phyloP scores from a whole-genome alignment of 2,888 invertebrate genomes.

The Trisateles emortualis region DNA sequence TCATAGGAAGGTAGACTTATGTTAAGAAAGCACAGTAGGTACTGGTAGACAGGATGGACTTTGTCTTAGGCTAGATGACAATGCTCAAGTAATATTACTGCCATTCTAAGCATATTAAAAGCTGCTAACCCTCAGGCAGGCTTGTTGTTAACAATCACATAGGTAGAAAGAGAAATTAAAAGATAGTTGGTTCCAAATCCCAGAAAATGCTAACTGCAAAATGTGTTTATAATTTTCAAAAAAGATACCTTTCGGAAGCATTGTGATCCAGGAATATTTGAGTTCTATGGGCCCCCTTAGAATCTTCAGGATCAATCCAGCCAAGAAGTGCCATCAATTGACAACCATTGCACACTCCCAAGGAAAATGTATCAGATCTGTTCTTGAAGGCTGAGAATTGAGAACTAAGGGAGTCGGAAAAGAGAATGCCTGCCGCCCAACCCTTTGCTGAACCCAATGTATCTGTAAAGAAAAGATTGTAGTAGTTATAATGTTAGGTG shows the following conservation, averaged over 20 bases:
- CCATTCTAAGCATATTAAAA: too few species aligned
- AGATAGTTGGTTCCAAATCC: too few species aligned
- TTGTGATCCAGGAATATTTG: conserved; percentile 94
- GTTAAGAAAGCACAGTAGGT: too few species aligned
- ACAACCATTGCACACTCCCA: conserved; percentile 99
- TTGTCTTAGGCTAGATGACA: too few species aligned
- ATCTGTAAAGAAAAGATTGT: conserved; percentile 81
- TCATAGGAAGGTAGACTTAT: too few species aligned
- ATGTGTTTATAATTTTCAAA: not conserved
- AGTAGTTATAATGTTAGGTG: not conserved
- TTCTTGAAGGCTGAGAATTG: conserved; percentile 93
- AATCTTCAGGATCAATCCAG: conserved; percentile 90
- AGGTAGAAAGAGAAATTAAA: too few species aligned
- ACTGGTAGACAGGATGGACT: too few species aligned
- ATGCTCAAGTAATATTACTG: too few species aligned
- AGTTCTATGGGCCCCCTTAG: conserved; percentile 58
- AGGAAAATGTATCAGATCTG: conserved; percentile 95
- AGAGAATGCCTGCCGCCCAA: conserved; percentile 97
- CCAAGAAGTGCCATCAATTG: conserved; percentile 98
- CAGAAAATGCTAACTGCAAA: too few species aligned
- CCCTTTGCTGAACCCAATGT: conserved; percentile 99
- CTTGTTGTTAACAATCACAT: too few species aligned
- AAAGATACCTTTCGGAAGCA: conserved; percentile 91
- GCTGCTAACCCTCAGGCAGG: too few species aligned
- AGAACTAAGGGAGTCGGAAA: conserved; percentile 90